These are phyloP conservation scores for Halcyon malimbica DNA, from an alignment of 2,113 vertebrate species.

Conservation along the genomic window DNA sequence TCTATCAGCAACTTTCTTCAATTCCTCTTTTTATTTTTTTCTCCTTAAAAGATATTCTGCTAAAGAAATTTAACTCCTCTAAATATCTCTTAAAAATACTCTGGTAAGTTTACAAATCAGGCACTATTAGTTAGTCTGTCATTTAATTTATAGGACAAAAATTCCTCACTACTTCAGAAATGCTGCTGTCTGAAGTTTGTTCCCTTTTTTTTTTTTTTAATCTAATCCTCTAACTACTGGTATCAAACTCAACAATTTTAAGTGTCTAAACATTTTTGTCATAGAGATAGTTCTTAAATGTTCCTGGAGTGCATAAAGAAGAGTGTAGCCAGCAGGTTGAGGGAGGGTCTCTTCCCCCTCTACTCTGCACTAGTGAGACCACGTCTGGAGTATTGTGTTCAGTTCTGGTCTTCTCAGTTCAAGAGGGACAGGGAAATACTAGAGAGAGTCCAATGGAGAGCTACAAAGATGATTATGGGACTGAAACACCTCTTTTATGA, in stretches of 20 bases:
- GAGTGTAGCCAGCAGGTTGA: too few relatives aligned
- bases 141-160: background rate
- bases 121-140: background rate
- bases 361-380: too few relatives aligned
- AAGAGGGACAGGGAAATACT: too few relatives aligned
- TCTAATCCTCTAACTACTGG: background rate
- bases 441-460: too few relatives aligned
- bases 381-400: too few relatives aligned
- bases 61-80: background rate
- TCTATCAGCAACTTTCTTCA: background rate
- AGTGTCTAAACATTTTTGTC: background rate
- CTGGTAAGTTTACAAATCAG: background rate
- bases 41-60: background rate
- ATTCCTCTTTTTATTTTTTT: background rate
- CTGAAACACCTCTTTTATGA: too few relatives aligned
- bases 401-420: too few relatives aligned
- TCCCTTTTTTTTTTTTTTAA: background rate
- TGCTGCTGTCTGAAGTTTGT: background rate
- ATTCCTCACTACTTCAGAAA: background rate
- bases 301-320: background rate
- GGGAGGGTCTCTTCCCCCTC: too few relatives aligned
- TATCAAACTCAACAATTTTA: background rate
- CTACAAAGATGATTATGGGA: too few relatives aligned
- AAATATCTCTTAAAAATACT: background rate
- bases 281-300: background rate